These are phyloP conservation scores for Linnaemya vulpina DNA, from an alignment of 2,888 invertebrate species.

Conservation along the genomic window DNA sequence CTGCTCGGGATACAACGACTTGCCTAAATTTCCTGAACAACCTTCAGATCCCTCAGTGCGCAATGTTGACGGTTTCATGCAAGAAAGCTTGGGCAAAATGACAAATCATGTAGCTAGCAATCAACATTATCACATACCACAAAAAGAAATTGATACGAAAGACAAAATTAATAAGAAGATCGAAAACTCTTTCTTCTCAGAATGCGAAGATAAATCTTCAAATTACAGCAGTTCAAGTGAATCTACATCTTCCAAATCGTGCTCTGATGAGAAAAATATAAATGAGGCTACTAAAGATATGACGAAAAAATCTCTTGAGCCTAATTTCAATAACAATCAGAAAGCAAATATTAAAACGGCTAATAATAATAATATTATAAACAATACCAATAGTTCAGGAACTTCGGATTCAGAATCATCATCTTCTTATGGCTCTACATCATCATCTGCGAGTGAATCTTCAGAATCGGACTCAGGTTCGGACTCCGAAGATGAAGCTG, in stretches of 20 bases:
- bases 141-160: slow-evolving; percentile 65
- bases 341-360: slow-evolving; percentile 11
- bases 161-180: slow-evolving; percentile 75
- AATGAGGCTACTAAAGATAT: slow-evolving; percentile 22
- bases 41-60: slow-evolving; percentile 90
- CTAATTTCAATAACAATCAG: slow-evolving; percentile 56
- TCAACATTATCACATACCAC: slow-evolving; percentile 62
- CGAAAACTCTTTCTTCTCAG: slow-evolving; percentile 85
- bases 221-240: slow-evolving; percentile 79
- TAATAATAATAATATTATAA: slow-evolving; percentile 52
- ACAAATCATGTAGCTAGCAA: slow-evolving; percentile 78
- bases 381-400: slow-evolving; percentile 74
- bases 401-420: slow-evolving; percentile 79
- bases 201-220: slow-evolving; percentile 81
- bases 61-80: slow-evolving; percentile 85
- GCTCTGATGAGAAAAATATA: slow-evolving; percentile 65
- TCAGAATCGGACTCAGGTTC: slow-evolving; percentile 71
- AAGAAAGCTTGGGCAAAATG: slow-evolving; percentile 75
- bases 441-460: slow-evolving; percentile 70
- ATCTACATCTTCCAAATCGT: slow-evolving; percentile 72
- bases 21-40: slow-evolving; percentile 91
- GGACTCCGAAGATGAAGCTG: slow-evolving; percentile 77
- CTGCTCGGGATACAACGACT: slow-evolving; percentile 93
- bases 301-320: slow-evolving; percentile 42
- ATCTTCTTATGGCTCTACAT: slow-evolving; percentile 73